Evolutionary conservation across 2,888 invertebrate species (phyloP), one percentile per base, ranked within the genome.

Genomic region (Ophraella communa): DNA sequence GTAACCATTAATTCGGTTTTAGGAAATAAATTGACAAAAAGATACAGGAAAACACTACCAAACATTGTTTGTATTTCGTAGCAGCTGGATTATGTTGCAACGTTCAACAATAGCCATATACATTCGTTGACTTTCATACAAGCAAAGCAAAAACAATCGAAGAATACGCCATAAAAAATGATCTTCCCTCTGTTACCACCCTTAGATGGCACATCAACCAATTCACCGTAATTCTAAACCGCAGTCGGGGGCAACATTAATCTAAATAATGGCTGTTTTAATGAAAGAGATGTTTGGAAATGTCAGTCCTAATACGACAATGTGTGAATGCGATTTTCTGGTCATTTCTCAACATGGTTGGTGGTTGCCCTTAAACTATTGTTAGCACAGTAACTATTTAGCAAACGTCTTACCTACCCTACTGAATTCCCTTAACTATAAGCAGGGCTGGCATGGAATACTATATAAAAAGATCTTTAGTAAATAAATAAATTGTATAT

Each of bases 281-380:
- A 81, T 81, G 81, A 82, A 83, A 81, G 82, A 82, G 81, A 81
- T 82, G 82, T 82, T 81, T 80, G 81, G 79, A 80, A 78, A 80
- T 82, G 81, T 82, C 81, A 80, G 79, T 76, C 78, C 82, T 82
- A 82, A 82, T 82, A 81, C 78, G 82, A 83, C 83, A 83, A 83
- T 82, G 83, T 83, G 83, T 82, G 82, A 82, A 83, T 81, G 74
- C 80, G 77, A 79, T 82, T 82, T 81, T 81, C 81, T 80, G 80
- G 79, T 80, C 80, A 80, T 80, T 80, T 81, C 80, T 81, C 79
- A 78, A 76, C 77, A 72, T 75, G 74, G 75, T 75, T 75, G 74
- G 74, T 74, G 70, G 75, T 70, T 73, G 66, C 55, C 60, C 64
- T 55, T 51, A 61, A 59, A 23, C 66, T 52, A 70, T 69, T 68